phyloP scores from a whole-genome alignment of 2,888 invertebrate genomes.

The Athrips mouffetella region DNA sequence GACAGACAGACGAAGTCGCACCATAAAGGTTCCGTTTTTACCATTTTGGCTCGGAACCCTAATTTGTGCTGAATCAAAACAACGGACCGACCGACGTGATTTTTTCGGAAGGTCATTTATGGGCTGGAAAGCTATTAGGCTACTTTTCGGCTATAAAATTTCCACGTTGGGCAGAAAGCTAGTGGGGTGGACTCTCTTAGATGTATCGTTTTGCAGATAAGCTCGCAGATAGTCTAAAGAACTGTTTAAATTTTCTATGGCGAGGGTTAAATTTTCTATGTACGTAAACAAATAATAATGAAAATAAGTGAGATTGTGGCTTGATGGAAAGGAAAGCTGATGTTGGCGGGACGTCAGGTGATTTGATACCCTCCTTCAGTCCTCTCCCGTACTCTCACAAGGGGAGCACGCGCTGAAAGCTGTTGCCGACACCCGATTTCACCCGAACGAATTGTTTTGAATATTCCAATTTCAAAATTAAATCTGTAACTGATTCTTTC shows the following conservation, averaged over 20 bases:
- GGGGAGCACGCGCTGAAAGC: constrained; percentile 19
- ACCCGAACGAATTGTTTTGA: not conserved
- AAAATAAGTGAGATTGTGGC: not conserved
- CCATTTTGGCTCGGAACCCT: too few species aligned
- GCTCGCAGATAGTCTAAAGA: not conserved
- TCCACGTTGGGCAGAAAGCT: too few species aligned
- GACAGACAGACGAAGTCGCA: too few species aligned
- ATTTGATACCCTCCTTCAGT: constrained; percentile 28
- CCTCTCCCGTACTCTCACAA: constrained; percentile 24
- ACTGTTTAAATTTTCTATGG: not conserved
- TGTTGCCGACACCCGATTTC: not conserved
- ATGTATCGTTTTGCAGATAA: too few species aligned
- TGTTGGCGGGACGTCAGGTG: constrained; percentile 22
- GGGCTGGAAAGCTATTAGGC: too few species aligned
- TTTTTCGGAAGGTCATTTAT: too few species aligned
- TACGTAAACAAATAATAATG: not conserved
- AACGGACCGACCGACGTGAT: too few species aligned
- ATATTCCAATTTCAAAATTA: constrained; percentile 17
- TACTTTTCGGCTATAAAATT: too few species aligned
- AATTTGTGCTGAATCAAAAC: too few species aligned
- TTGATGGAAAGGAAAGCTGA: constrained; percentile 26
- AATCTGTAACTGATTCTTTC: constrained; percentile 5
- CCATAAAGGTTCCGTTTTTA: too few species aligned
- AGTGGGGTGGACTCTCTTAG: too few species aligned
- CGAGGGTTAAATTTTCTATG: not conserved